Base-by-base conservation (phyloP, 1,140 invertebrate species). In the Drosophila parvula region DNA sequence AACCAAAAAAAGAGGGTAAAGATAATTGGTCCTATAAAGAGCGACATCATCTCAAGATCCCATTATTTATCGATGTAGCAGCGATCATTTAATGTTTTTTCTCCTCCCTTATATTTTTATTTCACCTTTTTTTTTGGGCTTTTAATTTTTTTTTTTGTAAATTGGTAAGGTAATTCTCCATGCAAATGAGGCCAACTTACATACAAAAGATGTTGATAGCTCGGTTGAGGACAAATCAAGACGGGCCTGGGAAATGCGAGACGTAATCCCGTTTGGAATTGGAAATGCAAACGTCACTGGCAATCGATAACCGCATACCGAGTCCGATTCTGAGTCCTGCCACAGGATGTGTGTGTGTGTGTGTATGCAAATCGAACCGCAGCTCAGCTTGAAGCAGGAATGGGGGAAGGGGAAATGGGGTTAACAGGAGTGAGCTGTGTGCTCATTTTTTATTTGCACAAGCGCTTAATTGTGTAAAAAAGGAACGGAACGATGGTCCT, bases 401-500 rank as follows among this genome's bases (percentile, higher is more conserved):
- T 22, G 22, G 22, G 28, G 45, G 11, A 36, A 53, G 2, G 16
- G 34, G 34, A 22, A 41, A 44, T 40, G 57, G 63, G 34, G 48
- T 51, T 18, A 34, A 30, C 16, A 28, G 36, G 28, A 45, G 22
- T 50, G n/a, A 16, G 38, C 16, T 22, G 22, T 40, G 36, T 16
- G 67, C 51, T 59, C 67, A 41, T 70, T 79, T 88, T 74, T 76
- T 90, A 79, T 90, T 90, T 90, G 81, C 89, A 45, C 48, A 90
- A 91, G 53, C 71, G 88, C 69, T 90, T 90, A 90, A 90, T 89
- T 90, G 83, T 83, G 79, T 68, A 56, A 74, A 73, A 78, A 62
- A 77, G 32, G 14, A 43, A 18, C 9, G 43, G 45, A 47, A 45
- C 56, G 59, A 61, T 36, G 44, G 47, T 74, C 57, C 63, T 63